Conservation (phyloP, 1,140 invertebrate species). For the Oreohelix idahoensis region DNA sequence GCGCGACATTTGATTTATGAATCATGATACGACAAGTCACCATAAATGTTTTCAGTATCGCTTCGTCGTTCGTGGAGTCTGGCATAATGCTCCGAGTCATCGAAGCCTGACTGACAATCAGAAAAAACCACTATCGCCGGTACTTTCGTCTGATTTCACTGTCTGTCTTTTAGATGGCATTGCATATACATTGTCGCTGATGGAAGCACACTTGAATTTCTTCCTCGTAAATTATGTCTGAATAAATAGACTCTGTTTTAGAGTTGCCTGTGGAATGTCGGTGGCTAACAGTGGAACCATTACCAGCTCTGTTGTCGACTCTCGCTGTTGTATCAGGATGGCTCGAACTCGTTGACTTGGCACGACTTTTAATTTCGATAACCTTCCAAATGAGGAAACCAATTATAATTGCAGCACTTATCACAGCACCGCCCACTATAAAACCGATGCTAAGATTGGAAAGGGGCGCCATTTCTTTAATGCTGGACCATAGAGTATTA, state of each 20-base stretch:
- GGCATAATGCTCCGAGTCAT: background rate
- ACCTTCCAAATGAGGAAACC: slow-evolving; percentile 21
- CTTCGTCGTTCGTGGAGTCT: background rate
- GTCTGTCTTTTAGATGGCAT: background rate
- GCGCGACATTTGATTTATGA: background rate
- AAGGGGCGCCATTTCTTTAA: background rate
- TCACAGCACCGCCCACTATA: background rate
- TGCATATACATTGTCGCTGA: background rate
- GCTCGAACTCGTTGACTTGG: background rate
- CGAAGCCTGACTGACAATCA: background rate
- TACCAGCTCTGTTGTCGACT: background rate
- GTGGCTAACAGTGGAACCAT: background rate
- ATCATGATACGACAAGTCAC: background rate
- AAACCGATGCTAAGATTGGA: background rate
- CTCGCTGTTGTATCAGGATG: background rate
- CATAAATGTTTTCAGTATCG: background rate
- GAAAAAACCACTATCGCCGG: background rate
- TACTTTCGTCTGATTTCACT: background rate
- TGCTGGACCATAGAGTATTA: no score
- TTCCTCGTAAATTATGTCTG: background rate
- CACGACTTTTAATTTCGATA: slow-evolving; percentile 10
- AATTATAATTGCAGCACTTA: background rate
- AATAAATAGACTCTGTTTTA: background rate
- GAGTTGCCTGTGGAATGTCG: background rate
- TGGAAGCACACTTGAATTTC: background rate